These are phyloP conservation scores for Aptenodytes patagonicus DNA, from an alignment of 2,113 vertebrate species.

Conservation along the genomic window DNA sequence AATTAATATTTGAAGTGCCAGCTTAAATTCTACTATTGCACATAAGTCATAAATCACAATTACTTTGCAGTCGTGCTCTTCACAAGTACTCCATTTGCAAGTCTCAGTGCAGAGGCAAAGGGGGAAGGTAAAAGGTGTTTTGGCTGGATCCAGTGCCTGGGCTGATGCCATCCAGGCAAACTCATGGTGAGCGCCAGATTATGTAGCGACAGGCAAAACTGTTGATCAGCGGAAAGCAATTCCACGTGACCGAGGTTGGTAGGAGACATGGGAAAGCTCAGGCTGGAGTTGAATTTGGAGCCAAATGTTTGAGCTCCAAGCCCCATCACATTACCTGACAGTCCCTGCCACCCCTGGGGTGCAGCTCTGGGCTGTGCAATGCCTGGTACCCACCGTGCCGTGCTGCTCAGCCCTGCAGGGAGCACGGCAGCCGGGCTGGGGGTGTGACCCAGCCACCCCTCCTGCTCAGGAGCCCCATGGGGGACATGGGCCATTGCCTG, in stretches of 20 bases:
- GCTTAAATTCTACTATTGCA: background rate
- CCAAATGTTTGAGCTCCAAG: background rate
- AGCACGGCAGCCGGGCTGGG: background rate
- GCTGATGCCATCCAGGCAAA: background rate
- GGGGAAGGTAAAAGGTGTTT: background rate
- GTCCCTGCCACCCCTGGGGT: background rate
- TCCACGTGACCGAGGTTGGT: accelerated
- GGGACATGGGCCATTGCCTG: accelerated
- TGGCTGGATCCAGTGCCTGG: background rate
- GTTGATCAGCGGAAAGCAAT: background rate
- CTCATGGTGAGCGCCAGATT: background rate
- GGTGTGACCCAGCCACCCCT: background rate
- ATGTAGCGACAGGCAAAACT: accelerated
- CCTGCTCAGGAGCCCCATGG: accelerated
- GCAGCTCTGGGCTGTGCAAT: background rate
- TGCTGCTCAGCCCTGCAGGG: background rate
- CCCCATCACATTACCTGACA: background rate
- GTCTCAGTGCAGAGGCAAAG: background rate
- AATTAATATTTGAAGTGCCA: background rate
- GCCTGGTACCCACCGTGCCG: accelerated
- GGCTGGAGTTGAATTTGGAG: background rate
- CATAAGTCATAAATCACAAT: background rate
- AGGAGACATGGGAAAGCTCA: background rate
- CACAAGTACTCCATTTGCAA: background rate
- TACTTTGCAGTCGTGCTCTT: background rate